Percentiles rank a stretch among this genome's conserved stretches.
Conservation (phyloP, 2,113 vertebrate species). For the Pipa parva region DNA sequence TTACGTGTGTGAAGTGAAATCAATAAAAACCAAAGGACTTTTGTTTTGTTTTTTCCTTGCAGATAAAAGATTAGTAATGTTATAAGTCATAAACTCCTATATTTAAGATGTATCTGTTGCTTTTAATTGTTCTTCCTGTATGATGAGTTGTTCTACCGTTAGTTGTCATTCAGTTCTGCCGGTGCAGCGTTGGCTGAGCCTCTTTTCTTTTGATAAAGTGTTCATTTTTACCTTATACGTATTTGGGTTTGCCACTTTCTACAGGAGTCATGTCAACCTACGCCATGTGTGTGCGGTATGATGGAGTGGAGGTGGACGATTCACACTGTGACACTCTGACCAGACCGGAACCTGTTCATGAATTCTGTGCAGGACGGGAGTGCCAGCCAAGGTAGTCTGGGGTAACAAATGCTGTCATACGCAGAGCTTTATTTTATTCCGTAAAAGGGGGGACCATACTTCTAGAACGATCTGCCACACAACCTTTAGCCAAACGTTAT, state of each 20-base stretch:
- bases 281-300: constrained; percentile 90
- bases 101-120: too few species aligned
- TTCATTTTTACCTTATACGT: not conserved
- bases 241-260: not conserved
- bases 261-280: constrained; percentile 86
- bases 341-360: constrained; percentile 87
- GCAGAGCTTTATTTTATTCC: not conserved
- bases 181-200: too few species aligned
- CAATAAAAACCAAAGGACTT: too few species aligned
- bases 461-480: not conserved
- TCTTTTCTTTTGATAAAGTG: too few species aligned
- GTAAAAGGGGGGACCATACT: too few species aligned
- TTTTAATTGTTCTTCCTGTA: too few species aligned
- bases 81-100: too few species aligned
- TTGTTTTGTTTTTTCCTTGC: too few species aligned
- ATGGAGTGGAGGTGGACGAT: constrained; percentile 90
- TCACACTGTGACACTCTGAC: constrained; percentile 89
- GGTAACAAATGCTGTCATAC: not conserved
- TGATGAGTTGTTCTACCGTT: too few species aligned
- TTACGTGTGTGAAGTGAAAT: too few species aligned
- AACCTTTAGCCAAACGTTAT: not conserved
- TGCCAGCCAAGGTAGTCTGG: constrained; percentile 87
- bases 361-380: constrained; percentile 92
- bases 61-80: too few species aligned
- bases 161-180: too few species aligned